Evolutionary conservation across 2,888 invertebrate genomes (phyloP), one percentile per base, ranked within the genome.

Genomic region (Protula sp.): DNA sequence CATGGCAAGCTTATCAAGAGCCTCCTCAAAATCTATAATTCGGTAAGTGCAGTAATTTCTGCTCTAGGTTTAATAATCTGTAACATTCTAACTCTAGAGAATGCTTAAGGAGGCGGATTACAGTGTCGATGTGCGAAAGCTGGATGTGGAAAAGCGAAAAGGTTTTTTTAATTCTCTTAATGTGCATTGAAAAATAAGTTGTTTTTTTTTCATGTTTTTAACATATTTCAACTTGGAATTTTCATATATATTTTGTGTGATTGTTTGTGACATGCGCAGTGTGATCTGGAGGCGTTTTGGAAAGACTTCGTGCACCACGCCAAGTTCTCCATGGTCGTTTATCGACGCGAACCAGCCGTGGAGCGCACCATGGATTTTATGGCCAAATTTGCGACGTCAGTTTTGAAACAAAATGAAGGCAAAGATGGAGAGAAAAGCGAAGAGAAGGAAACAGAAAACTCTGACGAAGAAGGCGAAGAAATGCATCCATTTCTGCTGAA

Each of bases 341-440:
- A 86, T 14, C 88, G 89, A 66, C 85, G 86, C 19, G 87, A 88
- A 73, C 85, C 87, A 5, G 85, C 85, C 70, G 87, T 89, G 0
- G 87, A 89, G 69, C 83, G 87, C 45, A 86, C 86, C 0, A 81
- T 91, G 1, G 84, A 87, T 62, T 91, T 89, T 82, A 86, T 87
- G 28, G 87, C 89, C 0, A 87, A 87, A 64, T 90, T 89, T 79
- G 85, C 87, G 53, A 84, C 86, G 1, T 85, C 86, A 0, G 82
- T 87, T 28, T 38, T 26, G 9, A 45, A 29, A 29, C 14, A 30
- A 22, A 30, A 54, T 30, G 53, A 19, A 19, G 29, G n/a, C 5
- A 53, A 53, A 53, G 38, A 55, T 38, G 38, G 9, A 24, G 51
- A 38, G 29, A n/a, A 9, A 53, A 30, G 22, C 45, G 50, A n/a